phyloP scores from a whole-genome alignment of 2,113 vertebrate genomes.

The Phoenicopterus ruber region DNA sequence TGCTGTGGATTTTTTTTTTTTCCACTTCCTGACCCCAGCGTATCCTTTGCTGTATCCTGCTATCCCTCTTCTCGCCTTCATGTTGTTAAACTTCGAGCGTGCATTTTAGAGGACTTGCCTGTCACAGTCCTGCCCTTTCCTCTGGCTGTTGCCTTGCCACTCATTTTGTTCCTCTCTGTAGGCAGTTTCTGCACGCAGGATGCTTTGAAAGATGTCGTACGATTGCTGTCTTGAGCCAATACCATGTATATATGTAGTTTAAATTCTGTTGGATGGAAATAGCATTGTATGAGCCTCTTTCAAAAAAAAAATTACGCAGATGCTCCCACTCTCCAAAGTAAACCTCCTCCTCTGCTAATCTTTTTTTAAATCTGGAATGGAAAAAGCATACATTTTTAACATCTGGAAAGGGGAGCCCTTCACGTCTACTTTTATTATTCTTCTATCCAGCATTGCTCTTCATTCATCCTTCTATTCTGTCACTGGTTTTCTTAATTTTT shows the following conservation, averaged over 20 bases:
- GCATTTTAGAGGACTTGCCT: neutral
- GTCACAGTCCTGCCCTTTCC: conserved; percentile 6
- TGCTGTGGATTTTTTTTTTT: neutral
- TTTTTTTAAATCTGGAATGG: neutral
- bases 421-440: neutral
- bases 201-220: rapidly evolving
- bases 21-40: neutral
- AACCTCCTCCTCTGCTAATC: conserved; percentile 30
- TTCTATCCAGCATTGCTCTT: neutral
- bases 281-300: neutral
- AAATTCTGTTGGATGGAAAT: neutral
- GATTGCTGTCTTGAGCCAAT: neutral
- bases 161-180: neutral
- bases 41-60: neutral
- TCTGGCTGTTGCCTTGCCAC: neutral
- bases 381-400: neutral
- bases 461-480: neutral
- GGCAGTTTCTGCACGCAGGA: neutral
- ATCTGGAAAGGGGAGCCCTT: neutral
- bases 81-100: neutral
- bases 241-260: neutral
- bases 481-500: neutral
- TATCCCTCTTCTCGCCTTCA: neutral
- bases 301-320: neutral
- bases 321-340: neutral